These are phyloP conservation scores for Criorhina ranunculi DNA, from an alignment of 2,888 invertebrate genomes.

Conservation along the genomic window DNA sequence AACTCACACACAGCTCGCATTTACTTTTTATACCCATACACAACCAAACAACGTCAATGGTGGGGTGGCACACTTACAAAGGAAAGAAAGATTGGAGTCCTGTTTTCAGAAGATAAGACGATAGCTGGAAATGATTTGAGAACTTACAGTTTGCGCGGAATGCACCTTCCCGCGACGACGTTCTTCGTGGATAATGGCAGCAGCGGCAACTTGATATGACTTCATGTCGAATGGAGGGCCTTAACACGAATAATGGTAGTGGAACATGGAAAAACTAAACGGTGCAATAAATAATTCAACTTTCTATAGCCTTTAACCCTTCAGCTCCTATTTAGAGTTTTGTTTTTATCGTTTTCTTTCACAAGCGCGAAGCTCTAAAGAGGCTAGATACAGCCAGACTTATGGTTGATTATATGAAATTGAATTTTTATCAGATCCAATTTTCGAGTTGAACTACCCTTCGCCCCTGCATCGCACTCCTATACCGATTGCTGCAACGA, in stretches of 20 bases:
- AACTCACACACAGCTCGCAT: constrained; percentile 59
- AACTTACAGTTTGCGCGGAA: constrained; percentile 70
- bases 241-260: constrained; percentile 73
- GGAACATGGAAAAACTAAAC: constrained; percentile 75
- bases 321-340: constrained; percentile 73
- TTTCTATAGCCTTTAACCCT: constrained; percentile 73
- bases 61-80: constrained; percentile 35
- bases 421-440: constrained; percentile 75
- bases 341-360: constrained; percentile 57
- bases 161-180: constrained; percentile 53
- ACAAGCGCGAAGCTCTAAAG: constrained; percentile 31
- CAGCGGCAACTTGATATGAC: constrained; percentile 57
- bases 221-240: constrained; percentile 56
- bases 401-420: constrained; percentile 74
- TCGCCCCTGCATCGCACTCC: background rate
- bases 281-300: constrained; percentile 75
- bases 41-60: constrained; percentile 29
- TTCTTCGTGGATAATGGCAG: constrained; percentile 1
- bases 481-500: background rate
- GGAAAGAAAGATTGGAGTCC: constrained; percentile 66
- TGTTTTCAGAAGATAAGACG: constrained; percentile 74
- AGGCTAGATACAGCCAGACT: constrained; percentile 45
- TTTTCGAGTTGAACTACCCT: constrained; percentile 53
- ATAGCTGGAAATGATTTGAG: constrained; percentile 75
- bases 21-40: constrained; percentile 37